These are phyloP conservation scores for Cotesia glomerata DNA, from an alignment of 1,140 invertebrate genomes.

Conservation along the genomic window DNA sequence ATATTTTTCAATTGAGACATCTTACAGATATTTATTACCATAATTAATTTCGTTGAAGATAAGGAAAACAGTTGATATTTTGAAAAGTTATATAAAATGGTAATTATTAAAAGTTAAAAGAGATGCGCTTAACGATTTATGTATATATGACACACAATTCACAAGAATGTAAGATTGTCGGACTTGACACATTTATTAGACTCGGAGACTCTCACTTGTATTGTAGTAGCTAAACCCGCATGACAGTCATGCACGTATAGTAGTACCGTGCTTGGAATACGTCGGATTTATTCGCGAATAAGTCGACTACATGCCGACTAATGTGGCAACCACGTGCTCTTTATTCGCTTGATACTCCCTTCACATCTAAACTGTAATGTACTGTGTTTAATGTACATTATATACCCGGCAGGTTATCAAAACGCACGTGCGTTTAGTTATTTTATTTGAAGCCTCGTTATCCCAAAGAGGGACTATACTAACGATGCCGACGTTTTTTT, in stretches of 20 bases:
- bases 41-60: too few species aligned
- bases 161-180: background rate
- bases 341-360: background rate
- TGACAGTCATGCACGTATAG: background rate
- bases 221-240: background rate
- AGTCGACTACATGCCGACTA: background rate
- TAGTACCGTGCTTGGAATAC: slow-evolving; percentile 1
- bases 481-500: background rate
- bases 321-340: slow-evolving; percentile 6
- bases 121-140: too few species aligned
- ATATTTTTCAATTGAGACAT: too few species aligned
- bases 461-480: background rate
- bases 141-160: background rate
- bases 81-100: too few species aligned
- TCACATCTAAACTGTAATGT: background rate
- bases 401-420: slow-evolving; percentile 4
- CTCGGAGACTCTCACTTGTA: background rate
- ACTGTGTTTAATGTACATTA: background rate
- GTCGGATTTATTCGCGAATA: background rate
- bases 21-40: too few species aligned
- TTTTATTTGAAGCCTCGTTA: background rate
- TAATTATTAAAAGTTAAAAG: too few species aligned
- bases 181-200: slow-evolving; percentile 2
- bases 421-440: slow-evolving; percentile 1
- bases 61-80: too few species aligned